Evolutionary conservation across 2,888 invertebrate species (phyloP), one percentile per base, ranked within the genome.

Genomic region (Drosophila infuscata): DNA sequence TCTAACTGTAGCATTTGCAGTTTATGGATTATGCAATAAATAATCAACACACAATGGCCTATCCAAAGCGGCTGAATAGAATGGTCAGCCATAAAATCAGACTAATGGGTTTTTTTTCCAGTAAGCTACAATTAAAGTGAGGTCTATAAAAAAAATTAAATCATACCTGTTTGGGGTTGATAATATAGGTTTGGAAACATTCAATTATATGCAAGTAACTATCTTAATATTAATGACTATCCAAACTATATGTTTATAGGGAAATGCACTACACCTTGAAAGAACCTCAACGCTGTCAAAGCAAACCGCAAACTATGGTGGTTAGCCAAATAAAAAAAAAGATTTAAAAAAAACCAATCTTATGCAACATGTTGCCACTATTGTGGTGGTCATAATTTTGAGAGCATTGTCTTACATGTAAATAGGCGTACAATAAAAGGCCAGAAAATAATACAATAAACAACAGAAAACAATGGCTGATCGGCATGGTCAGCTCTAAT

Each of bases 21-120:
- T 89, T 86, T 86, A 88, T 86, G 78, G 85, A 85, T 86, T 88
- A 88, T 89, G 85, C 85, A 86, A 86, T 89, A 86, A 86, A 89
- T 89, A 86, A 86, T 86, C 78, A 82, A 80, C 85, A 88, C 74
- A 88, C 88, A 89, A 85, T 74, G 73, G 65, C 67, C 38, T 29
- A 56, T 56, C 36, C 71, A 60, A 48, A 35, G 48, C 68, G 46
- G 48, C 60, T 32, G 69, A 58, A 38, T 41, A 65, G 70, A 82
- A 76, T 67, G 76, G 79, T 49, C 60, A 17, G 61, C 69, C 29
- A 73, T 79, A 79, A 76, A 76, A 76, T 71, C 72, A 36, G 52
- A 36, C 72, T 72, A 78, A 80, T 81, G 81, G 70, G 0, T 49
- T 67, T 54, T 11, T 35, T 25, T 25, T 41, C 25, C 38, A 56